phyloP scores from a whole-genome alignment of 2,888 invertebrate genomes.

The Crepidodera aurea region DNA sequence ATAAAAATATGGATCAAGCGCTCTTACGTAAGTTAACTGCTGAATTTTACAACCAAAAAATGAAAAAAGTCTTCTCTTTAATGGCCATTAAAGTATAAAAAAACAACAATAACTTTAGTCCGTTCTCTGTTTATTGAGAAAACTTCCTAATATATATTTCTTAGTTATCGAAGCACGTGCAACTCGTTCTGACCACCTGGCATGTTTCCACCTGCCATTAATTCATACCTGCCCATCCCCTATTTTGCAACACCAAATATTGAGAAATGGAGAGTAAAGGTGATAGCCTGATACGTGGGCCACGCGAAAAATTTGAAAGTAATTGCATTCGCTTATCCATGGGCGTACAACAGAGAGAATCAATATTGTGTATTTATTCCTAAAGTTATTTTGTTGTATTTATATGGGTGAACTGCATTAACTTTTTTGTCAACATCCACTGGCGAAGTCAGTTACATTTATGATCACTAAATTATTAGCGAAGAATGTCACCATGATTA shows the following conservation, averaged over 20 bases:
- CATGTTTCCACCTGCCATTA: slow-evolving; percentile 37
- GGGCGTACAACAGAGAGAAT: neutral
- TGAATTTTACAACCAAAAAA: neutral
- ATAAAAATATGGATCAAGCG: too few relatives aligned
- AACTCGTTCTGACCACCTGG: slow-evolving; percentile 38
- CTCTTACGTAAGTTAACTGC: too few relatives aligned
- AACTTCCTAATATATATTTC: slow-evolving; percentile 28
- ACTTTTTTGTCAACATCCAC: too few relatives aligned
- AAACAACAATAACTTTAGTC: neutral
- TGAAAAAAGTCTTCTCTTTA: neutral
- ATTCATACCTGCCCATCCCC: slow-evolving; percentile 38
- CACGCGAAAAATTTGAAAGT: neutral
- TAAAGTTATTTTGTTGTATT: too few relatives aligned
- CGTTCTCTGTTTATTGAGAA: neutral
- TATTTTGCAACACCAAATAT: slow-evolving; percentile 23
- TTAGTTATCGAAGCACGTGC: slow-evolving; percentile 33
- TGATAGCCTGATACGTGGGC: neutral
- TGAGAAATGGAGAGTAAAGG: slow-evolving; percentile 6
- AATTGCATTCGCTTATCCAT: neutral
- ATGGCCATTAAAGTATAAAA: neutral
- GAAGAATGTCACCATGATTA: too few relatives aligned
- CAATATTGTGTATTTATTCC: too few relatives aligned
- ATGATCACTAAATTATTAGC: too few relatives aligned
- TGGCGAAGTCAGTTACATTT: too few relatives aligned
- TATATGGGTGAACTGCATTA: too few relatives aligned